phyloP scores from a whole-genome alignment of 2,113 vertebrate genomes.

The Pituophis catenifer region DNA sequence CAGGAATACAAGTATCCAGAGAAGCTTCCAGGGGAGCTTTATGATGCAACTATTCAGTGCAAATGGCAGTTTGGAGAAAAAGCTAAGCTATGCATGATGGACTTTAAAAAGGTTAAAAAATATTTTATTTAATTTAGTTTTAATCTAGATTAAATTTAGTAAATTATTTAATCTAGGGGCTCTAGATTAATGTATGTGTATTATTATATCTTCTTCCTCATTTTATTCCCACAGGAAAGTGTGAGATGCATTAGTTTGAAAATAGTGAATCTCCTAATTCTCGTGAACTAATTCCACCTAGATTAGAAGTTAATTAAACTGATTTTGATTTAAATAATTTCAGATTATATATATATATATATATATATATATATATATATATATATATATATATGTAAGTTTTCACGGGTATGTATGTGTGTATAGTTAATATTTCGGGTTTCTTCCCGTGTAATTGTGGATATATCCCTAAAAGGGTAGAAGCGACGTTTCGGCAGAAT shows the following conservation, averaged over 20 bases:
- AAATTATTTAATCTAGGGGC: neutral
- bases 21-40: constrained; percentile 84
- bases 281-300: neutral
- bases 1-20: constrained; percentile 84
- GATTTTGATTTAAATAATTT: neutral
- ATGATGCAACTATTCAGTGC: constrained; percentile 88
- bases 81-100: constrained; percentile 86
- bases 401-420: too few species aligned
- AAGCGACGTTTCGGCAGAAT: too few species aligned
- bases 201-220: neutral
- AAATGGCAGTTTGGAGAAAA: constrained; percentile 93
- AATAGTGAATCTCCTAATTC: neutral
- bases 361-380: too few species aligned
- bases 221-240: neutral
- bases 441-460: too few species aligned
- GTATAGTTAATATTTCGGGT: too few species aligned
- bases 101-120: constrained; percentile 84
- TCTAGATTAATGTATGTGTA: neutral
- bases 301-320: neutral
- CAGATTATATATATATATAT: neutral
- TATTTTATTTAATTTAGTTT: neutral
- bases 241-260: neutral
- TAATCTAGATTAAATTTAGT: neutral
- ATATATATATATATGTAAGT: too few species aligned
- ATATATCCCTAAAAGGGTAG: too few species aligned